Evolutionary conservation across 35 echinoderm and acorn worm species (phyloP).

Genomic region (Lytechinus pictus): DNA sequence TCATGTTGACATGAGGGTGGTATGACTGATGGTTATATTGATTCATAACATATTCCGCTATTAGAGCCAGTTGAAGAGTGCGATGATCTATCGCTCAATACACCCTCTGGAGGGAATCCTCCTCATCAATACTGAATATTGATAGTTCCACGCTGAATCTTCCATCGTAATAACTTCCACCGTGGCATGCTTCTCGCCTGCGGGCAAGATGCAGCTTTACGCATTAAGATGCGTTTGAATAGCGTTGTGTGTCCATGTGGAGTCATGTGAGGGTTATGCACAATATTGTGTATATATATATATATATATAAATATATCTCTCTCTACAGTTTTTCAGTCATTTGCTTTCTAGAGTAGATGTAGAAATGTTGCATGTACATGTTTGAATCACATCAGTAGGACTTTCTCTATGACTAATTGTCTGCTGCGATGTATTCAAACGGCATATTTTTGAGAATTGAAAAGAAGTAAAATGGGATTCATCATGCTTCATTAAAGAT

Average conservation of each 20-base stretch:
- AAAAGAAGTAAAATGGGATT: background rate
- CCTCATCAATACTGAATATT: conserved; percentile 19
- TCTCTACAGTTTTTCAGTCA: background rate
- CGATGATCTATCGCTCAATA: background rate
- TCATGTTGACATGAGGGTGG: background rate
- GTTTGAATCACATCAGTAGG: background rate
- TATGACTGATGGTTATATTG: background rate
- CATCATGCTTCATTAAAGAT: background rate
- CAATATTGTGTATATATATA: background rate
- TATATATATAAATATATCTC: background rate
- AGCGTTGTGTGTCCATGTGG: background rate
- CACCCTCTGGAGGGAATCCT: background rate
- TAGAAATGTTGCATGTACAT: background rate
- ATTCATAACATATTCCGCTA: background rate
- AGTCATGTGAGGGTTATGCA: background rate
- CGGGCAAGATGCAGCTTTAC: background rate
- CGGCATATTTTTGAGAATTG: background rate
- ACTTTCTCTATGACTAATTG: background rate
- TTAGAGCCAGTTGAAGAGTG: background rate
- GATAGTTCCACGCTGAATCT: conserved; percentile 23
- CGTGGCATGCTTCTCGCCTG: conserved; percentile 6
- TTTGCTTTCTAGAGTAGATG: background rate
- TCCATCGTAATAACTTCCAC: conserved; percentile 27
- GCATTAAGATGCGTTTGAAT: background rate
- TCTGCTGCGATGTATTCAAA: background rate